Conservation (phyloP, 2,888 invertebrate species). For the Drosophila algonquin region DNA sequence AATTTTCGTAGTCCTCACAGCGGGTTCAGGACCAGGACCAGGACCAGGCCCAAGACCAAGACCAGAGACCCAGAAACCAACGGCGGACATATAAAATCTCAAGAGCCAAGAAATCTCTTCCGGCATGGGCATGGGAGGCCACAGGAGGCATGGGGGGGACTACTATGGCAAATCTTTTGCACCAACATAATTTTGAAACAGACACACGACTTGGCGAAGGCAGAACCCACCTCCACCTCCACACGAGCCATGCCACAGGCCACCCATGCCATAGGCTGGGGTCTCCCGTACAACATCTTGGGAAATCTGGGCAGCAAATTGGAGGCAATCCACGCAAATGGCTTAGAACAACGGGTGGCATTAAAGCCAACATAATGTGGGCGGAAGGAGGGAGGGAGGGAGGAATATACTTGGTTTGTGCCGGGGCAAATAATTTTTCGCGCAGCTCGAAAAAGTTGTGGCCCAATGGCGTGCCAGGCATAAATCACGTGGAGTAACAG, state of each 20-base stretch:
- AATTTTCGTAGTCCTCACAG: constrained; percentile 70
- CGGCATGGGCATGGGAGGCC: constrained; percentile 22
- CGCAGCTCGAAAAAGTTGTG: constrained; percentile 63
- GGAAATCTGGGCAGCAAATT: constrained; percentile 81
- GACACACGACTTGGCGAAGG: constrained; percentile 55
- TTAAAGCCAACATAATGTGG: constrained; percentile 37
- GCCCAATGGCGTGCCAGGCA: constrained; percentile 72
- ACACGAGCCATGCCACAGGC: not conserved
- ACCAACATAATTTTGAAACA: constrained; percentile 79
- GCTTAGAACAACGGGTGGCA: constrained; percentile 82
- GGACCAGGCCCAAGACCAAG: constrained; percentile 17
- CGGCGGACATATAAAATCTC: constrained; percentile 65
- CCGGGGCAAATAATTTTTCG: constrained; percentile 58
- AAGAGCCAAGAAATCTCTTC: constrained; percentile 56
- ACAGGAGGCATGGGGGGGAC: constrained; percentile 18
- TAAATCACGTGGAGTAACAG: constrained; percentile 71
- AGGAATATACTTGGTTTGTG: constrained; percentile 31
- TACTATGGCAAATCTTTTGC: constrained; percentile 68
- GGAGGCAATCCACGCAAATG: constrained; percentile 82
- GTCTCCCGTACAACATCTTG: constrained; percentile 51
- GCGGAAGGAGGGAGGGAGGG: constrained; percentile 12
- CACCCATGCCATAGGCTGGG: not conserved
- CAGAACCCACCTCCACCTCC: constrained; percentile 6
- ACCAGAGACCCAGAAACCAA: constrained; percentile 2
- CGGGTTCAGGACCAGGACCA: constrained; percentile 46